Base-by-base conservation (phyloP, 92 coral and sea anemone species). In the Zoanthus solanderi region DNA sequence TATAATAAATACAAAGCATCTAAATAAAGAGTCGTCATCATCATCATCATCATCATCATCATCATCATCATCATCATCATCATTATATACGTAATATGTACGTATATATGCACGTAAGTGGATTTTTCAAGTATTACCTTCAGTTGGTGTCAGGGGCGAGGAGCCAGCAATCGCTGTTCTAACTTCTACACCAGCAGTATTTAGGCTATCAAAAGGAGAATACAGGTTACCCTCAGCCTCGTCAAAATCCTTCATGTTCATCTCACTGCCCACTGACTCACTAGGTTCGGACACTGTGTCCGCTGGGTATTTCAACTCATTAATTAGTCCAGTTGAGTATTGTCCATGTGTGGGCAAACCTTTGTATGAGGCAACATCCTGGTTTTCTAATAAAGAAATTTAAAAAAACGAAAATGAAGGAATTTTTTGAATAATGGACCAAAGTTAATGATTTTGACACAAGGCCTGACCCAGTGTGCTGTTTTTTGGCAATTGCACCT, bases 291-390 rank as follows among this genome's bases (percentile, higher is more conserved):
- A 56, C 29, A 34, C 78, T 63, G 79, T 52, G 16, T 84, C 57
- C 71, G 32, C 29, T 31, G 76, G 69, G 37, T 86, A 65, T 34
- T 71, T 66, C 10, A 79, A 54, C 32, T 81, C 79, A 45, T 87
- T 67, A 46, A 85, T 54, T 50, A 30, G 60, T 71, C 56, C 30
- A 57, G 31, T 11, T 16, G 48, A 76, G 23, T 71, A 29, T 71
- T 42, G 15, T 53, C 48, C 69, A 71, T 88, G 90, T 65, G 75
- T 66, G 16, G 98, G 98, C 12, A 95, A 87, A 31, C 94, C 94
- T 85, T 85, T 88, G 90, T 89, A 95, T 65, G 98, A 93, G 28
- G 96, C 98, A 71, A 95, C 87, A 88, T 95, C 98, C 4, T 88
- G 84, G 79, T 94, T 93, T 78, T 95, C 98, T 95, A 92, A 8